Evolutionary conservation across 2,888 invertebrate species (phyloP).

Genomic region (Microplitis manilae): DNA sequence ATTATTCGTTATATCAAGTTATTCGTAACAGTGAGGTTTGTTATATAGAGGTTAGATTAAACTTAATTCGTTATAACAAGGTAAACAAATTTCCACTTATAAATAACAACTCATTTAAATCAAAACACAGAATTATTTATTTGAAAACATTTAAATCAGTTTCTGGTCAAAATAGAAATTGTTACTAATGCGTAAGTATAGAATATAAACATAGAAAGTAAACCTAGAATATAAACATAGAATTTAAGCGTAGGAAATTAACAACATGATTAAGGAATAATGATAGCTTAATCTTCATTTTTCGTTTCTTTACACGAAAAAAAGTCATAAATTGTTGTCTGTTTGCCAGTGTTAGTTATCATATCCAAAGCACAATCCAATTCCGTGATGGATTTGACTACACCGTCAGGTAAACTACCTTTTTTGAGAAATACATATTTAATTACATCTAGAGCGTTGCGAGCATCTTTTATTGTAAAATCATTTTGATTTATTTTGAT

Average conservation of each 20-base stretch:
- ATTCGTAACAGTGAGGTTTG: constrained; percentile 10
- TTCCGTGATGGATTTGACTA: background rate
- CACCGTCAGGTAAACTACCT: background rate
- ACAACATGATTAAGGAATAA: too few species aligned
- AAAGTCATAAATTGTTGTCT: too few species aligned
- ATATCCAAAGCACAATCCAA: too few species aligned
- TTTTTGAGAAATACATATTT: constrained; percentile 6
- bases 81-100: background rate
- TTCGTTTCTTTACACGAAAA: too few species aligned
- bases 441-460: background rate
- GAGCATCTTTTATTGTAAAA: constrained; percentile 3
- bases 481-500: background rate
- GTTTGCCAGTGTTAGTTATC: too few species aligned
- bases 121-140: background rate
- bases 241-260: too few species aligned
- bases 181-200: too few species aligned
- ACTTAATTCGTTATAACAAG: constrained; percentile 3
- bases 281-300: too few species aligned
- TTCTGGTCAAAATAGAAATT: background rate
- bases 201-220: too few species aligned
- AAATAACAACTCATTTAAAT: background rate
- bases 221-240: too few species aligned
- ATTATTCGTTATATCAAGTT: constrained; percentile 4
- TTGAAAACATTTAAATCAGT: background rate
- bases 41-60: constrained; percentile 1